Evolutionary conservation across 2,797 vertebrate genomes (phyloP).

Genomic region (Etheostoma perlongum): DNA sequence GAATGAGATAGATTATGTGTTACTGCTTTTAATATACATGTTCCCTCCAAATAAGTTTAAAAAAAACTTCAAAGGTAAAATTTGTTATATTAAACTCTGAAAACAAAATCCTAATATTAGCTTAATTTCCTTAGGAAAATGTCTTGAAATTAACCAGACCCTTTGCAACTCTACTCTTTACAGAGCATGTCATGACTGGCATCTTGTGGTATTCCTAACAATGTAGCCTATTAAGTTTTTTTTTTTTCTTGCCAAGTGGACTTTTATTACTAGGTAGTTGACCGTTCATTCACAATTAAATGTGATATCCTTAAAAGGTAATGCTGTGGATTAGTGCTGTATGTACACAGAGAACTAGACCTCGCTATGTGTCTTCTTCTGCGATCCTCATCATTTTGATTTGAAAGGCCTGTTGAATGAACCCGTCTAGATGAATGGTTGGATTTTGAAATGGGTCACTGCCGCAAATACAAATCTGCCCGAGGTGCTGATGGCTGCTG

Average conservation of each 20-base stretch:
- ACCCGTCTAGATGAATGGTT: conserved; percentile 61
- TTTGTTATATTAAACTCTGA: too few species aligned
- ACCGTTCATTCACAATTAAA: conserved; percentile 22
- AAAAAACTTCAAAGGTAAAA: too few species aligned
- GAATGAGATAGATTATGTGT: neutral
- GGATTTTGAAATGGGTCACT: conserved; percentile 50
- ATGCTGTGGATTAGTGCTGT: neutral
- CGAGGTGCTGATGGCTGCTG: conserved; percentile 76
- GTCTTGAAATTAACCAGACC: fast-evolving
- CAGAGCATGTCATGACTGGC: neutral
- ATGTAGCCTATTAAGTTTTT: neutral
- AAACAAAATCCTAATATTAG: neutral
- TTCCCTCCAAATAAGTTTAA: too few species aligned
- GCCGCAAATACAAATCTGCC: conserved; percentile 63
- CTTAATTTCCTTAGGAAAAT: neutral
- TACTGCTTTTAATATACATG: too few species aligned
- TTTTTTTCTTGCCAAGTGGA: neutral
- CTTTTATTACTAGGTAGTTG: conserved; percentile 26
- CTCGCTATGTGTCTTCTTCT: conserved; percentile 11
- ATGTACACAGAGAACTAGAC: conserved; percentile 20
- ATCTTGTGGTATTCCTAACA: neutral
- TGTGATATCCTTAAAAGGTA: conserved; percentile 25
- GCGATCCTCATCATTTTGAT: conserved; percentile 42
- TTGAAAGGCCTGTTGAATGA: conserved; percentile 70
- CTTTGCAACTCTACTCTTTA: neutral